phyloP scores from a whole-genome alignment of 2,888 invertebrate genomes.

The Nymphalis c-album region DNA sequence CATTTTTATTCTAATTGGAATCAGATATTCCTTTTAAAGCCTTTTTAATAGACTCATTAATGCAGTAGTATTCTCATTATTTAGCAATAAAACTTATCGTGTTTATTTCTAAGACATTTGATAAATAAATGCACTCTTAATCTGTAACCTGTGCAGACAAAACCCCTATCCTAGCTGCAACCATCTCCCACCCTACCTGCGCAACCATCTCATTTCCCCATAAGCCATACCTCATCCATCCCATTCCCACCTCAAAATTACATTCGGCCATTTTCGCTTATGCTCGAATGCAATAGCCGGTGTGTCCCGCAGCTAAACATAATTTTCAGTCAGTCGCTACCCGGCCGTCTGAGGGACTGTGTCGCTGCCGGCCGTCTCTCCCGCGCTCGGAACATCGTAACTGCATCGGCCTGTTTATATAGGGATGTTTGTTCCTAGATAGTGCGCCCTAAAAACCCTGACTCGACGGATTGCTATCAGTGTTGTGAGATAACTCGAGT shows the following conservation, averaged over 20 bases:
- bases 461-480: conserved; percentile 57
- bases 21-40: not conserved
- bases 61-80: conserved; percentile 5
- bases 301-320: conserved; percentile 79
- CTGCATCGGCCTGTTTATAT: conserved; percentile 61
- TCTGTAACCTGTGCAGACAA: conserved; percentile 69
- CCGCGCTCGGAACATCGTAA: conserved; percentile 70
- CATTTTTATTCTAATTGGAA: not conserved
- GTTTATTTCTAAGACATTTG: conserved; percentile 39
- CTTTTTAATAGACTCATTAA: not conserved
- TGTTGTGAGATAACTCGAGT: conserved; percentile 52
- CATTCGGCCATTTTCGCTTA: conserved; percentile 76
- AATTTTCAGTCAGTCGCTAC: conserved; percentile 75
- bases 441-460: conserved; percentile 67
- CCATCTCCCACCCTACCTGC: conserved; percentile 70
- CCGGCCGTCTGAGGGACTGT: conserved; percentile 65
- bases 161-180: conserved; percentile 64
- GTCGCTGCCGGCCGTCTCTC: conserved; percentile 58
- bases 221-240: conserved; percentile 52
- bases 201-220: conserved; percentile 57
- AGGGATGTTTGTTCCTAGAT: conserved; percentile 75
- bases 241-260: conserved; percentile 71
- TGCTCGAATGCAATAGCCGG: conserved; percentile 80
- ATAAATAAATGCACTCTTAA: conserved; percentile 66
- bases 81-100: not conserved